These are phyloP conservation scores for Megaceryle alcyon DNA, from an alignment of 2,797 vertebrate genomes.

Conservation along the genomic window DNA sequence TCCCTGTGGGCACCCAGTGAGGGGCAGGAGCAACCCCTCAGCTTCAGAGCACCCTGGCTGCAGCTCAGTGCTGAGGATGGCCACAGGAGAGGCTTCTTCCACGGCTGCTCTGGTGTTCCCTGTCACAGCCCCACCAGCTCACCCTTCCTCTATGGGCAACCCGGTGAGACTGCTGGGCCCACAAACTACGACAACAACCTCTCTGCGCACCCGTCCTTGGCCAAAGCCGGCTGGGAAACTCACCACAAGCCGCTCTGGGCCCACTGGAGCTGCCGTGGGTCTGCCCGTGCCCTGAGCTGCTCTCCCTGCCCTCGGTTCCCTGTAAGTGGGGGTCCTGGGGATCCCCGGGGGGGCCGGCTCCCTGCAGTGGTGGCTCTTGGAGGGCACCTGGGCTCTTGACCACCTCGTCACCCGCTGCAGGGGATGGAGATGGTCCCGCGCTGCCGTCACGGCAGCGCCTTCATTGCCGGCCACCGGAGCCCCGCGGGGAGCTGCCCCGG, in stretches of 20 bases:
- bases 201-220: rapidly evolving
- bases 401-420: not conserved
- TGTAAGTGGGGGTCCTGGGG: not conserved
- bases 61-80: rapidly evolving
- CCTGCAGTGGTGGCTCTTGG: rapidly evolving
- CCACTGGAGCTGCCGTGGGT: rapidly evolving
- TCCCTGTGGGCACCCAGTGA: rapidly evolving
- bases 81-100: not conserved
- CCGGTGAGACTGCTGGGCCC: rapidly evolving
- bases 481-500: not conserved
- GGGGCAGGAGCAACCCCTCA: not conserved
- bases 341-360: not conserved
- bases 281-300: not conserved
- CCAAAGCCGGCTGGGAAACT: not conserved
- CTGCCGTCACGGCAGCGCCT: not conserved
- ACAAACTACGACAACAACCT: not conserved
- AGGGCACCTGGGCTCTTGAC: not conserved
- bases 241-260: not conserved
- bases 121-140: not conserved
- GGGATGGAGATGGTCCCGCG: not conserved
- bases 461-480: not conserved
- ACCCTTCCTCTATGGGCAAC: not conserved
- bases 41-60: rapidly evolving
- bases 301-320: not conserved
- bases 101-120: rapidly evolving